A percentile compares a stretch with the other conserved stretches of the same genome.
phyloP scores from a whole-genome alignment of 2,888 invertebrate genomes.

The Drosophila maculinotata region DNA sequence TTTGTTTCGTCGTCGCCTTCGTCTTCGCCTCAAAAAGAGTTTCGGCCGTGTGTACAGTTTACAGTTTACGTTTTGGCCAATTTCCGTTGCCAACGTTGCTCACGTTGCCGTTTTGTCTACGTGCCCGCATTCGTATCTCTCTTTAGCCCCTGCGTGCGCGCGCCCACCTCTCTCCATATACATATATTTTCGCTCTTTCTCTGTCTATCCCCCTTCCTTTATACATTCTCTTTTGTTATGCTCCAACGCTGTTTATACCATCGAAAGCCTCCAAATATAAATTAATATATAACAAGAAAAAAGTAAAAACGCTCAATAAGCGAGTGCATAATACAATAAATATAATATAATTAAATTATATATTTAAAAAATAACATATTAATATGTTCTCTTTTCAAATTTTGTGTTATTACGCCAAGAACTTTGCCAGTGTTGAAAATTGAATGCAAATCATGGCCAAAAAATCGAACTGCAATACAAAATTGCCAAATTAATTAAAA shows the following conservation, averaged over 20 bases:
- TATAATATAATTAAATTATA: conserved; percentile 10
- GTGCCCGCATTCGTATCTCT: conserved; percentile 46
- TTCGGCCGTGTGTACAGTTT: conserved; percentile 53
- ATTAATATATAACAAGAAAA: conserved; percentile 4
- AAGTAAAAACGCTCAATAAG: conserved; percentile 5
- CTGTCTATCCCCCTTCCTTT: conserved; percentile 14
- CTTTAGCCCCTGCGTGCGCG: conserved; percentile 45
- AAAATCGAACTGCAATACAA: conserved; percentile 29
- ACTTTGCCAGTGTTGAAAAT: conserved; percentile 43
- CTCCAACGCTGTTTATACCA: conserved; percentile 15
- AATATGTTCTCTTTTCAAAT: conserved; percentile 12
- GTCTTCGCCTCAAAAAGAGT: conserved; percentile 18
- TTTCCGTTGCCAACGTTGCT: conserved; percentile 46
- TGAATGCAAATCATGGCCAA: conserved; percentile 23
- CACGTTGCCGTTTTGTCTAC: conserved; percentile 60
- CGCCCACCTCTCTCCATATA: conserved; percentile 18
- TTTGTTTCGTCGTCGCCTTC: conserved; percentile 12
- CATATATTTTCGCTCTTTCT: conserved; percentile 13
- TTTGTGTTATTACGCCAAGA: conserved; percentile 27
- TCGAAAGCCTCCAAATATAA: conserved; percentile 6
- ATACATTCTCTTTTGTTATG: conserved; percentile 34
- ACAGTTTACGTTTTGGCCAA: conserved; percentile 46
- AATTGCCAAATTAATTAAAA: conserved; percentile 1
- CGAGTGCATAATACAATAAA: conserved; percentile 19
- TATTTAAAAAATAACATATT: background rate